These are phyloP conservation scores for Melinaea marsaeus DNA, from an alignment of 2,888 invertebrate species.

Conservation along the genomic window DNA sequence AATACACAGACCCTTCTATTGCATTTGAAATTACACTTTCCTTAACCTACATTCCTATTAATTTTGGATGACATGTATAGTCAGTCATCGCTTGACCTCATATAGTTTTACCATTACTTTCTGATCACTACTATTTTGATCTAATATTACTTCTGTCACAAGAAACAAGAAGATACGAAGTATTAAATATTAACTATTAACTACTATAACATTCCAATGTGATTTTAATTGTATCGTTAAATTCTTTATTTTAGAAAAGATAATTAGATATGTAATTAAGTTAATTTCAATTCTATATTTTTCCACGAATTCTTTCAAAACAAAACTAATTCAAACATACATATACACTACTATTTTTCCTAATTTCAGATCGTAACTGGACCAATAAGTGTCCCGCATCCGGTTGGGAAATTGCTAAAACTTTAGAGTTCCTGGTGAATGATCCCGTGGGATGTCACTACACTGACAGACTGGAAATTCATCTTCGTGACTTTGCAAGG, in stretches of 20 bases:
- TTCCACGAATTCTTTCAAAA: too few relatives aligned
- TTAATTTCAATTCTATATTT: too few relatives aligned
- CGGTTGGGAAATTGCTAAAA: slow-evolving; percentile 50
- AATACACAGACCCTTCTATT: slow-evolving; percentile 48
- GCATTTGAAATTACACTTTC: slow-evolving; percentile 51
- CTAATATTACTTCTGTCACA: too few relatives aligned
- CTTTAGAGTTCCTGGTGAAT: slow-evolving; percentile 46
- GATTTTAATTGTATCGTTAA: too few relatives aligned
- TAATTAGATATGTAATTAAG: too few relatives aligned
- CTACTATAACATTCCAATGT: too few relatives aligned
- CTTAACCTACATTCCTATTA: slow-evolving; percentile 54
- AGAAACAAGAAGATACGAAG: too few relatives aligned
- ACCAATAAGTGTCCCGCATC: slow-evolving; percentile 42
- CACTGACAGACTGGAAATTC: slow-evolving; percentile 42
- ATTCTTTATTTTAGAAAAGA: too few relatives aligned
- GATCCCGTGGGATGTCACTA: slow-evolving; percentile 46
- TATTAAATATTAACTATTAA: too few relatives aligned
- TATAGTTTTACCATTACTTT: slow-evolving; percentile 25
- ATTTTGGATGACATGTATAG: slow-evolving; percentile 39
- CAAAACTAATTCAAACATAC: too few relatives aligned
- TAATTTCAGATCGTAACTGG: slow-evolving; percentile 37
- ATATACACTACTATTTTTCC: background rate
- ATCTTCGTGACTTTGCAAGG: slow-evolving; percentile 47
- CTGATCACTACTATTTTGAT: too few relatives aligned
- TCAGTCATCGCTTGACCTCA: slow-evolving; percentile 36